phyloP scores from a whole-genome alignment of 2,888 invertebrate species.

The Gandaritis pyraliata region DNA sequence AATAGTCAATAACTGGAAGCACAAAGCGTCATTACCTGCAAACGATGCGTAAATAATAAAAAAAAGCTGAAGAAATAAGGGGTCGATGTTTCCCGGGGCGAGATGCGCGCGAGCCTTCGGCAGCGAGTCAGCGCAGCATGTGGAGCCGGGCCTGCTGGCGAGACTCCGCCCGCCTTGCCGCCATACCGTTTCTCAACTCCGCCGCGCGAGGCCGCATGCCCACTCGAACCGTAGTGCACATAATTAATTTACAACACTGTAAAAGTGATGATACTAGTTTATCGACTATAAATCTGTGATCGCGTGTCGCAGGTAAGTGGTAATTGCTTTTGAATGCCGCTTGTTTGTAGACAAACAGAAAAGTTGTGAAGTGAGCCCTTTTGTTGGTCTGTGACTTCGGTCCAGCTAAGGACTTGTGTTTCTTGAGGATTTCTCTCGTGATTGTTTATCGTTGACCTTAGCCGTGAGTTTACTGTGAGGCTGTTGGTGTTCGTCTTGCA shows the following conservation, averaged over 20 bases:
- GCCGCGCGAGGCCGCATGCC: constrained; percentile 72
- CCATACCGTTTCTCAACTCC: constrained; percentile 66
- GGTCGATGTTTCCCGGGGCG: constrained; percentile 53
- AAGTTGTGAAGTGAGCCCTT: constrained; percentile 58
- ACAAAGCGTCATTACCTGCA: constrained; percentile 43
- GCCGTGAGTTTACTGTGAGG: constrained; percentile 21
- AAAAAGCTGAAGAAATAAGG: constrained; percentile 47
- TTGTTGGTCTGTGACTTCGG: constrained; percentile 66
- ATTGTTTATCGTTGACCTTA: constrained; percentile 32
- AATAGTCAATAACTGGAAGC: constrained; percentile 29
- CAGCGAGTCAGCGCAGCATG: constrained; percentile 43
- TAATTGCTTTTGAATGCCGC: constrained; percentile 78
- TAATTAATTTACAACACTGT: constrained; percentile 81
- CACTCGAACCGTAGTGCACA: constrained; percentile 64
- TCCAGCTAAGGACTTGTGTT: constrained; percentile 27
- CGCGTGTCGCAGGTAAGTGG: constrained; percentile 83
- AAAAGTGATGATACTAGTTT: constrained; percentile 83
- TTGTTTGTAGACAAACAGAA: constrained; percentile 72
- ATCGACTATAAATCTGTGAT: constrained; percentile 82
- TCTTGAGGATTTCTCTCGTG: constrained; percentile 19
- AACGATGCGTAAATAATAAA: constrained; percentile 40
- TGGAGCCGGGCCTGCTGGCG: constrained; percentile 51
- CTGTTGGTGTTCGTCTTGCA: constrained; percentile 19
- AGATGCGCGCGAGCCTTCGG: constrained; percentile 66
- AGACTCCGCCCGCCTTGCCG: constrained; percentile 72